Percentiles rank a stretch among this genome's conserved stretches.
Evolutionary conservation across 2,797 vertebrate genomes (phyloP).

Genomic region (Knipowitschia caucasica): DNA sequence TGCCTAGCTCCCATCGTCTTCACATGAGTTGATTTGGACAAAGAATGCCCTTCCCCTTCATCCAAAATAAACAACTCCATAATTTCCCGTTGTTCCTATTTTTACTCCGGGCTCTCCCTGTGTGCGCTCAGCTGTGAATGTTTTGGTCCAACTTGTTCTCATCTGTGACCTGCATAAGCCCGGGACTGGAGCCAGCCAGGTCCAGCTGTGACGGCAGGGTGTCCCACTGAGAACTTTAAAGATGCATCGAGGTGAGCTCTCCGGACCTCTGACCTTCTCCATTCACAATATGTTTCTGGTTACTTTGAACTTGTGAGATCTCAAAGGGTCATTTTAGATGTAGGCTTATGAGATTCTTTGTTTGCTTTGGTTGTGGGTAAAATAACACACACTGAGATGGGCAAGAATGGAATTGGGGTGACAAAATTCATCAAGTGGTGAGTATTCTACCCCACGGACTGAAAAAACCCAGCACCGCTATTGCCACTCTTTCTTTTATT

Average conservation of each 20-base stretch:
- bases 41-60: conserved; percentile 1
- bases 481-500: too few relatives aligned
- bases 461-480: background rate
- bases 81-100: conserved; percentile 6
- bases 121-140: conserved; percentile 6
- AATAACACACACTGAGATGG: background rate
- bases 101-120: background rate
- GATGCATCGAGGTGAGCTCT: conserved; percentile 41
- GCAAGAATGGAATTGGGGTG: conserved; percentile 2
- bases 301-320: conserved; percentile 33
- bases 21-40: conserved; percentile 3
- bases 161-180: conserved; percentile 18
- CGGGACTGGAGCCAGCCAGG: conserved; percentile 16
- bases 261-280: conserved; percentile 37
- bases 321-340: conserved; percentile 8
- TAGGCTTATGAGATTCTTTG: conserved; percentile 24
- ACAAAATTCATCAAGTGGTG: background rate
- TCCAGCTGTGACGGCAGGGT: conserved; percentile 41
- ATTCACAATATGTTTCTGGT: conserved; percentile 44
- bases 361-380: conserved; percentile 27
- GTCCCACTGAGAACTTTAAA: conserved; percentile 54
- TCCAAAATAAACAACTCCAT: conserved; percentile 20
- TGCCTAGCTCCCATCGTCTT: conserved; percentile 12
- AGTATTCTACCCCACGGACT: conserved; percentile 1
- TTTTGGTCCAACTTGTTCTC: conserved; percentile 23